Percentiles rank a stretch among this genome's conserved stretches.
Conservation (phyloP, 2,113 vertebrate genomes). For the Odobenus rosmarus region DNA sequence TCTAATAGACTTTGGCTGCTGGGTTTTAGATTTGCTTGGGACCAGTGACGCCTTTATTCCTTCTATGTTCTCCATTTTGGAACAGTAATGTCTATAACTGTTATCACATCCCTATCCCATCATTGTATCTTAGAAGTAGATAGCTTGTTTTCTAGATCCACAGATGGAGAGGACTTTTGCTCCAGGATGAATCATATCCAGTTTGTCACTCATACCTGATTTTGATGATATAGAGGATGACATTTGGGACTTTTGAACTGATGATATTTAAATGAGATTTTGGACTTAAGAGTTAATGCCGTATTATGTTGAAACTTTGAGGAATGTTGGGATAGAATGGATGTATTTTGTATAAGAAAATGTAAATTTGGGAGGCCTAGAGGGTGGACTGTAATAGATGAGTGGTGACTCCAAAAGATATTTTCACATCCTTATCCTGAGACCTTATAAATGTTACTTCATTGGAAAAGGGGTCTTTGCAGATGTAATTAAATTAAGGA, state of each 20-base stretch:
- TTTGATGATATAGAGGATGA: not conserved
- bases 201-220: not conserved
- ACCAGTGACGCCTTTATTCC: not conserved
- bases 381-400: not conserved
- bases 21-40: not conserved
- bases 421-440: not conserved
- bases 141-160: not conserved
- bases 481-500: not conserved
- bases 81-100: not conserved
- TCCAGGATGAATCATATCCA: not conserved
- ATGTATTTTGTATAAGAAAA: not conserved
- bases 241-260: not conserved
- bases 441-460: not conserved
- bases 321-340: not conserved
- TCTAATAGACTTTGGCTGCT: not conserved
- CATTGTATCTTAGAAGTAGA: not conserved
- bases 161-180: not conserved
- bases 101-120: not conserved
- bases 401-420: not conserved
- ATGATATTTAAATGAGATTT: not conserved
- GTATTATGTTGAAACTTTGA: not conserved
- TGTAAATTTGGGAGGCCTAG: not conserved
- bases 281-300: not conserved
- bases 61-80: not conserved
- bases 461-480: not conserved